These are phyloP conservation scores for Tachycineta bicolor DNA, from an alignment of 2,113 vertebrate genomes.

Conservation along the genomic window DNA sequence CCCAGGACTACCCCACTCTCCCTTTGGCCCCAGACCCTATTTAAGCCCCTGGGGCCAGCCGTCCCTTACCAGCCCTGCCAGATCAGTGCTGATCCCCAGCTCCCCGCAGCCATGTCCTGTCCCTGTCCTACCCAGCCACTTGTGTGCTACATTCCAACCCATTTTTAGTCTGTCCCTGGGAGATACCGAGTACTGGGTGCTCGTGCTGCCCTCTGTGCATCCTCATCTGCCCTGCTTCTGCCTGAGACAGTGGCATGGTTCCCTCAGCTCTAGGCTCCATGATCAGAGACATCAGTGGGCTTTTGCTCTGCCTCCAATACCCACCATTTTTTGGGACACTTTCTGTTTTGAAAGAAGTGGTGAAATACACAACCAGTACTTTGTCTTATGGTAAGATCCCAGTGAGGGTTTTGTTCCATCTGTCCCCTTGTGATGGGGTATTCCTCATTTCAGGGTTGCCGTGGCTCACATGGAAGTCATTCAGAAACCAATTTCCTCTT, in stretches of 20 bases:
- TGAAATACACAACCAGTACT: background rate
- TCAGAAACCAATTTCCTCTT: background rate
- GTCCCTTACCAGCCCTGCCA: rapidly evolving
- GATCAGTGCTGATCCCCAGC: background rate
- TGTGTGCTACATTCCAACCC: background rate
- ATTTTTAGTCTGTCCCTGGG: background rate
- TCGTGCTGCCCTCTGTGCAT: background rate
- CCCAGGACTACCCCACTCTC: rapidly evolving
- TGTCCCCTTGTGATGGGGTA: background rate
- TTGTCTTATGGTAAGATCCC: background rate
- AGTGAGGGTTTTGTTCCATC: background rate
- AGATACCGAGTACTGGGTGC: rapidly evolving
- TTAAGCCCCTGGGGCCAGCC: background rate
- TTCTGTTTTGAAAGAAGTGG: background rate
- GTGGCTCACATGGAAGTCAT: background rate
- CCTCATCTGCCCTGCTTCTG: background rate
- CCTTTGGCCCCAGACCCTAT: background rate
- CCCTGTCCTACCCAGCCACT: background rate
- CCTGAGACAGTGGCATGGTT: background rate
- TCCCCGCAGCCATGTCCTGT: background rate
- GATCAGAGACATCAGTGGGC: background rate
- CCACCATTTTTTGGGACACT: background rate
- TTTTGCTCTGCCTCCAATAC: background rate
- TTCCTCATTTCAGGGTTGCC: background rate
- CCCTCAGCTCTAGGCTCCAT: background rate